Evolutionary conservation across 2,113 vertebrate species (phyloP).

Genomic region (pig (Sus scrofa)): T2T-Sscrofa CM000825.6:82439001-82439500

Average conservation of each 20-base stretch:
- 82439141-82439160: too few species aligned
- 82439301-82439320: slow-evolving; percentile 64
- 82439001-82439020: background rate
- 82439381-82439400: background rate
- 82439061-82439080: too few species aligned
- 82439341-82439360: background rate
- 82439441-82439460: background rate
- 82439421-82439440: background rate
- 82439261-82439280: too few species aligned
- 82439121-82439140: too few species aligned
- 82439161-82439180: too few species aligned
- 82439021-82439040: background rate
- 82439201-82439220: too few species aligned
- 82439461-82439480: background rate
- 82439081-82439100: too few species aligned
- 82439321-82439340: background rate
- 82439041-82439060: too few species aligned
- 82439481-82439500: background rate
- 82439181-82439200: too few species aligned
- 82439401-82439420: background rate
- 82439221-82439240: too few species aligned
- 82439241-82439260: too few species aligned
- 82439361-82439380: background rate
- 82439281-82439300: background rate
- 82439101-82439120: too few species aligned